Percentiles rank a stretch among this genome's conserved stretches.
These are phyloP conservation scores for Sericinus montela DNA, from an alignment of 2,888 invertebrate genomes.

Conservation along the genomic window DNA sequence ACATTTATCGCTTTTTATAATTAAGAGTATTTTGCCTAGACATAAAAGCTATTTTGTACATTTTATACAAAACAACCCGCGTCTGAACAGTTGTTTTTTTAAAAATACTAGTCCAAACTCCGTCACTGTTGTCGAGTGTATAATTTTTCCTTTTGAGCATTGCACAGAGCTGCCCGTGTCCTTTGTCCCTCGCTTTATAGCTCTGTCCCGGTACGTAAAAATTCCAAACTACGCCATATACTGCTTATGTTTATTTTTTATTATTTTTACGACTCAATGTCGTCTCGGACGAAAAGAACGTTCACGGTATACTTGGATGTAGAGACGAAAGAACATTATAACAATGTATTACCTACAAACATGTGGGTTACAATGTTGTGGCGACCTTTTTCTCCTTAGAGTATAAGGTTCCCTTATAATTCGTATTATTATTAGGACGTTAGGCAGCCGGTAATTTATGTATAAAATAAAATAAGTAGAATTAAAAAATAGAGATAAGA, in stretches of 20 bases:
- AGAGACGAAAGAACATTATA: constrained; percentile 10
- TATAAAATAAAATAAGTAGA: too few relatives aligned
- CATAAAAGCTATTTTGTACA: background rate
- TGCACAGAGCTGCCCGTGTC: constrained; percentile 17
- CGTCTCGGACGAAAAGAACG: constrained; percentile 35
- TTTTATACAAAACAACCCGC: constrained; percentile 4
- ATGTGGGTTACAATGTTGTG: background rate
- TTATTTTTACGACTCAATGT: constrained; percentile 31
- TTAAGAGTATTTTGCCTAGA: too few relatives aligned
- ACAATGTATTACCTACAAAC: constrained; percentile 1
- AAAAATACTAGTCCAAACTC: constrained; percentile 11
- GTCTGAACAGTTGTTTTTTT: constrained; percentile 8
- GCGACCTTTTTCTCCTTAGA: background rate
- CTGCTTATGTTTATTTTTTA: constrained; percentile 24
- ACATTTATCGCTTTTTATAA: too few relatives aligned
- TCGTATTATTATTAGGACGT: too few relatives aligned
- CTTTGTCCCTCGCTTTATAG: constrained; percentile 25
- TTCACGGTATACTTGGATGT: constrained; percentile 8
- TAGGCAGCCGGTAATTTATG: too few relatives aligned
- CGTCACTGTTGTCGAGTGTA: constrained; percentile 2
- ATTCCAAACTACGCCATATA: constrained; percentile 26
- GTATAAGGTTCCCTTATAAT: background rate
- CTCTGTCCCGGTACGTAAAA: constrained; percentile 26
- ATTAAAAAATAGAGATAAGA: too few relatives aligned
- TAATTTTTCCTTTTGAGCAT: constrained; percentile 17